Percentiles rank a stretch among this genome's conserved stretches.
These are phyloP conservation scores for Etheostoma cragini DNA, from an alignment of 2,113 vertebrate species.

Conservation along the genomic window DNA sequence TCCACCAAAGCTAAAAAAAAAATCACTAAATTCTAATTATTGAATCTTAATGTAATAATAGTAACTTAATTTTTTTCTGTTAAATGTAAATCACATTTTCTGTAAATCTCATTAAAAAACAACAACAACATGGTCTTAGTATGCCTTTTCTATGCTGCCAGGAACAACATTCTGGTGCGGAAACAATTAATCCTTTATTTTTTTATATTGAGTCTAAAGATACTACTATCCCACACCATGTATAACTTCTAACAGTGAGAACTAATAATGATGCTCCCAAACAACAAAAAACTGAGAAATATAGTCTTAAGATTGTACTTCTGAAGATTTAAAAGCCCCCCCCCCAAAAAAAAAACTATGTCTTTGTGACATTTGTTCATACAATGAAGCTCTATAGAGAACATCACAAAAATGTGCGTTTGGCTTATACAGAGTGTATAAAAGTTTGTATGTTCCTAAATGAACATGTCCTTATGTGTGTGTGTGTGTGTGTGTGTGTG, in stretches of 20 bases:
- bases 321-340: background rate
- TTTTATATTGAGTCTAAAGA: background rate
- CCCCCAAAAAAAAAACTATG: background rate
- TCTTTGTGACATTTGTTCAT: background rate
- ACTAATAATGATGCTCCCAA: background rate
- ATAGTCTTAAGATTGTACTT: background rate
- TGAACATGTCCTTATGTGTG: slow-evolving; percentile 37
- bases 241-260: background rate
- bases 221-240: background rate
- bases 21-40: background rate
- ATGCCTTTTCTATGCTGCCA: background rate
- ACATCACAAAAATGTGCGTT: slow-evolving; percentile 4
- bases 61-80: background rate
- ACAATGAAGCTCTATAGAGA: background rate
- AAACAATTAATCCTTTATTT: background rate
- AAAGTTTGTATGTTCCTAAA: slow-evolving; percentile 17
- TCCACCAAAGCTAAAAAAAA: background rate
- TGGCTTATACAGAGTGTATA: slow-evolving; percentile 8
- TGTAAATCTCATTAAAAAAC: background rate
- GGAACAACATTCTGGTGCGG: background rate
- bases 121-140: background rate
- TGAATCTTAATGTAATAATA: background rate
- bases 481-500: slow-evolving; percentile 18
- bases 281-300: background rate
- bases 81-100: background rate